Base-by-base conservation (phyloP, 2,888 invertebrate species). In the Acronicta aceris region DNA sequence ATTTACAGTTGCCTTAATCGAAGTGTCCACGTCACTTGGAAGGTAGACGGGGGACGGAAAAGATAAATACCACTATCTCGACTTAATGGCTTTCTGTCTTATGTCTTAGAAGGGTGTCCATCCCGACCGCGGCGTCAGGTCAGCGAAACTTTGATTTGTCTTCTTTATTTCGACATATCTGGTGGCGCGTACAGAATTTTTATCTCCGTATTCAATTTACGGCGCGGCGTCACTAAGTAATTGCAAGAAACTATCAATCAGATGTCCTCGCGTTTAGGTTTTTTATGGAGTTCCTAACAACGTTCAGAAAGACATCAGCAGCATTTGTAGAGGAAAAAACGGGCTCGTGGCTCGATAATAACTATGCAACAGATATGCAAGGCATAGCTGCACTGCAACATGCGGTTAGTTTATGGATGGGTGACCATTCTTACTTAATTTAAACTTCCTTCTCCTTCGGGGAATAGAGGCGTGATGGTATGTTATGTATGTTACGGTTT, bases 51-150 rank as follows among this genome's bases (percentile, higher is more conserved):
- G 66, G 71, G 85, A 82, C 80, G 76, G 69, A 76, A 74, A 89
- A 92, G 91, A 93, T 89, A 92, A 92, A 93, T 92, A 92, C 89
- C 84, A 86, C 88, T 87, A 89, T 91, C 89, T 89, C 83, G 84
- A 86, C 86, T 89, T 91, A 93, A 92, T 92, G 88, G 91, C 82
- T 89, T 91, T 87, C 87, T 86, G 91, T 89, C 91, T 82, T 82
- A 67, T 74, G 80, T 86, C 83, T 86, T 79, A 78, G 86, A 84
- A 84, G 89, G 89, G 90, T 83, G 90, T 89, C 88, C 88, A 84
- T 87, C 87, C 81, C 81, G 76, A 74, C 69, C 78, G 53, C 74
- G 83, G 75, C 83, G 85, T 81, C 89, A 86, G 89, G 89, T 89
- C 91, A 88, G 57, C 78, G 78, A 76, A 76, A 81, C 86, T 86